A percentile compares a stretch with the other conserved stretches of the same genome.
These are phyloP conservation scores for Macrotus californicus DNA, from an alignment of 2,113 vertebrate species.

Conservation along the genomic window DNA sequence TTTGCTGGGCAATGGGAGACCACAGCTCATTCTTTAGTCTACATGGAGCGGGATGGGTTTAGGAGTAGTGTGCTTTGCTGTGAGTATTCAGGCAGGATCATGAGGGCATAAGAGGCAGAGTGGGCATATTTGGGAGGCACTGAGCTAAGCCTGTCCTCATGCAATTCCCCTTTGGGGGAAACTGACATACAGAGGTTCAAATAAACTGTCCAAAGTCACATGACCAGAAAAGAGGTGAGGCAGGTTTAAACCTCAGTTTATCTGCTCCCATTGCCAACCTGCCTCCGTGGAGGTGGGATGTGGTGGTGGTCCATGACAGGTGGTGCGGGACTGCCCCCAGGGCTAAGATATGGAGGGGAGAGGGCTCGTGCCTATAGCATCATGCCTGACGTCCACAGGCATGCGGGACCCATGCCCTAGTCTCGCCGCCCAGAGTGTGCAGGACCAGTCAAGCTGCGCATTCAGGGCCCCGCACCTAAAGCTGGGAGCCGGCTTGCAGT, in stretches of 20 bases:
- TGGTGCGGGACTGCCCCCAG: not conserved
- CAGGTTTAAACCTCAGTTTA: not conserved
- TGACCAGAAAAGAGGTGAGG: not conserved
- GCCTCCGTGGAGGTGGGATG: not conserved
- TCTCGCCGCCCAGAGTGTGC: not conserved
- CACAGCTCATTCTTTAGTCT: not conserved
- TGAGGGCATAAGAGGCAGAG: not conserved
- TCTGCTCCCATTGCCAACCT: not conserved
- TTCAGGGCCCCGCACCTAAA: not conserved
- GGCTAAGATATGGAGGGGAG: not conserved
- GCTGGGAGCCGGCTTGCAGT: not conserved
- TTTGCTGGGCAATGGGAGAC: not conserved
- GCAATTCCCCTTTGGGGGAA: not conserved
- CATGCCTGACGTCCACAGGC: not conserved
- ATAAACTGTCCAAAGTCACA: not conserved
- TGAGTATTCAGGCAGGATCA: not conserved
- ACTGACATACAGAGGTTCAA: not conserved
- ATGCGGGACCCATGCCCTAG: accelerated
- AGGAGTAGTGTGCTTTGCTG: not conserved
- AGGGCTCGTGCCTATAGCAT: not conserved
- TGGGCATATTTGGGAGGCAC: not conserved
- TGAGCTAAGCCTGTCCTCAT: not conserved
- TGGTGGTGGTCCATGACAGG: accelerated
- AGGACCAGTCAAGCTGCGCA: not conserved
- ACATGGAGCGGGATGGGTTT: not conserved